Conservation (phyloP, 2,888 invertebrate species). For the Melipona beecheii region DNA sequence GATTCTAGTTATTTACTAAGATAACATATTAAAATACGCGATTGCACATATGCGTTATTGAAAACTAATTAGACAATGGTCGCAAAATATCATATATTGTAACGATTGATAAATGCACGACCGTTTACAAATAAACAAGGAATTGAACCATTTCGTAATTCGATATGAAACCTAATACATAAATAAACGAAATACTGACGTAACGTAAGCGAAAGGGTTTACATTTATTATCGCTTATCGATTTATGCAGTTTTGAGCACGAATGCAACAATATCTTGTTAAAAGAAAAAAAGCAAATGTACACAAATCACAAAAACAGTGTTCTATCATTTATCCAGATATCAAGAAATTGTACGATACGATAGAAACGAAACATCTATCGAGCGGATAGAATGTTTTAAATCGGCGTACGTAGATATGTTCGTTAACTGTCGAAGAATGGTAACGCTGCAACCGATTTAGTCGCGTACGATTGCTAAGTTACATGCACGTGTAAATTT, state of each 20-base stretch:
- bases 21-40: background rate
- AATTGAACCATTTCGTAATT: background rate
- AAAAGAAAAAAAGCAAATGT: background rate
- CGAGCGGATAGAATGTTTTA: background rate
- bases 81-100: background rate
- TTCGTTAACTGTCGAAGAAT: background rate
- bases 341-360: background rate
- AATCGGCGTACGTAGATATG: background rate
- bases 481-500: background rate
- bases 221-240: conserved; percentile 26
- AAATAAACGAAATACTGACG: background rate
- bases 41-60: background rate
- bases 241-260: conserved; percentile 15
- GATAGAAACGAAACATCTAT: background rate
- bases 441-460: conserved; percentile 5
- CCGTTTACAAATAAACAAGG: background rate
- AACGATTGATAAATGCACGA: background rate
- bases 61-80: background rate
- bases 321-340: background rate
- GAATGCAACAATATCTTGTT: background rate
- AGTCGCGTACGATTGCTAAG: conserved; percentile 16
- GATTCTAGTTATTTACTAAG: background rate
- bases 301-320: background rate
- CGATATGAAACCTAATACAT: background rate
- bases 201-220: background rate